phyloP scores from a whole-genome alignment of 2,797 vertebrate species.

The Sebastiscus albofasciatus region DNA sequence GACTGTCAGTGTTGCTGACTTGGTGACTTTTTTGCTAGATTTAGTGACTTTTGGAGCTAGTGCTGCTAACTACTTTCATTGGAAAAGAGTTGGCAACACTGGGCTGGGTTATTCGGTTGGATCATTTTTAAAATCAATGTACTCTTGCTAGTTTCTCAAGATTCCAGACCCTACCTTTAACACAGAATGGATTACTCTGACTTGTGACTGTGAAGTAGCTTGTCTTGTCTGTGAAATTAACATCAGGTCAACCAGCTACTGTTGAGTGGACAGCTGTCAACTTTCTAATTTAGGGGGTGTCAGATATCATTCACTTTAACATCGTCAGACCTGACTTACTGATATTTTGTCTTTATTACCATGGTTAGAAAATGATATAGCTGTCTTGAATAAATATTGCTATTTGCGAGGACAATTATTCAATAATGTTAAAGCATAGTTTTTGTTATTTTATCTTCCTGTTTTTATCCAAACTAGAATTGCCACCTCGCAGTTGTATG shows the following conservation, averaged over 20 bases:
- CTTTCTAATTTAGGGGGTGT: slow-evolving; percentile 31
- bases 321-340: neutral
- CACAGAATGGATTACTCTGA: neutral
- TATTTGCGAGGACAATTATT: neutral
- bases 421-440: neutral
- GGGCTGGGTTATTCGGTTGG: too few species aligned
- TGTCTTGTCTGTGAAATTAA: slow-evolving; percentile 20
- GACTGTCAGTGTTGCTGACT: too few species aligned
- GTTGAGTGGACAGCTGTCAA: slow-evolving; percentile 33
- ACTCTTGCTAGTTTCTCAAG: too few species aligned
- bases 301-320: slow-evolving; percentile 5
- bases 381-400: neutral
- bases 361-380: neutral
- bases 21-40: too few species aligned
- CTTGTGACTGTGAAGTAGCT: slow-evolving; percentile 9
- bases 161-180: neutral
- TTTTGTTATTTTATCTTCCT: neutral
- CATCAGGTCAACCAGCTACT: slow-evolving; percentile 10
- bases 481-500: too few species aligned
- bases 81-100: too few species aligned
- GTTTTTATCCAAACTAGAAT: neutral
- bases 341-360: neutral
- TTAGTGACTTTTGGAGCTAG: too few species aligned
- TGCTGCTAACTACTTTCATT: too few species aligned
- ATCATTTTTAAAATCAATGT: too few species aligned